Percentiles rank a stretch among this genome's conserved stretches.
phyloP scores from a whole-genome alignment of 92 coral and sea anemone species.

The Micromussa lordhowensis region DNA sequence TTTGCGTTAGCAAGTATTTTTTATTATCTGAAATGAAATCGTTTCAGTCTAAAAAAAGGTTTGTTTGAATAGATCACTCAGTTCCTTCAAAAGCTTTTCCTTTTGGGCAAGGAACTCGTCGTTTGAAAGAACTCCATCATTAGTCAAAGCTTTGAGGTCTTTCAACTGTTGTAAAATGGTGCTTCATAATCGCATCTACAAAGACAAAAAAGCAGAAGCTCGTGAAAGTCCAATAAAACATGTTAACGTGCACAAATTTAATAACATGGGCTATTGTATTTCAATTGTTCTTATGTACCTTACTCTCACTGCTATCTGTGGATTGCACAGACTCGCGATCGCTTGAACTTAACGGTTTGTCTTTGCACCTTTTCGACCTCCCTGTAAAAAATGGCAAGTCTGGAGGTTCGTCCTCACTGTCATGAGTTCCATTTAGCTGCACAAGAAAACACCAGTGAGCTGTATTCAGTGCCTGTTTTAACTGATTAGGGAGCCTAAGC shows the following conservation, averaged over 20 bases:
- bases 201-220: slow-evolving; percentile 7
- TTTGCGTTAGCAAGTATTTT: slow-evolving; percentile 25
- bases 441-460: background rate
- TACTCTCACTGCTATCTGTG: background rate
- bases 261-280: too few relatives aligned
- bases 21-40: slow-evolving; percentile 27
- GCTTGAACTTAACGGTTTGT: background rate
- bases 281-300: background rate
- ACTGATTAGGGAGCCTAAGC: background rate
- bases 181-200: slow-evolving; percentile 21
- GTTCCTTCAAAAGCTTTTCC: background rate
- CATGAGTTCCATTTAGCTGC: background rate
- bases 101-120: slow-evolving; percentile 12
- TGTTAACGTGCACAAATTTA: too few relatives aligned
- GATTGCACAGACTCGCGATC: background rate
- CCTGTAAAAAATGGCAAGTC: background rate
- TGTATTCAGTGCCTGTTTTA: background rate
- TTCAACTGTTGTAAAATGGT: slow-evolving; percentile 23
- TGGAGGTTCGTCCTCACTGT: background rate
- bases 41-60: background rate
- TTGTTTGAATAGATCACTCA: background rate
- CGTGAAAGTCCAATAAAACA: too few relatives aligned
- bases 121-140: slow-evolving; percentile 28
- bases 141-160: slow-evolving; percentile 25
- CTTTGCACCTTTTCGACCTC: background rate